Evolutionary conservation across 2,888 invertebrate species (phyloP).

Genomic region (Polia nebulosa): DNA sequence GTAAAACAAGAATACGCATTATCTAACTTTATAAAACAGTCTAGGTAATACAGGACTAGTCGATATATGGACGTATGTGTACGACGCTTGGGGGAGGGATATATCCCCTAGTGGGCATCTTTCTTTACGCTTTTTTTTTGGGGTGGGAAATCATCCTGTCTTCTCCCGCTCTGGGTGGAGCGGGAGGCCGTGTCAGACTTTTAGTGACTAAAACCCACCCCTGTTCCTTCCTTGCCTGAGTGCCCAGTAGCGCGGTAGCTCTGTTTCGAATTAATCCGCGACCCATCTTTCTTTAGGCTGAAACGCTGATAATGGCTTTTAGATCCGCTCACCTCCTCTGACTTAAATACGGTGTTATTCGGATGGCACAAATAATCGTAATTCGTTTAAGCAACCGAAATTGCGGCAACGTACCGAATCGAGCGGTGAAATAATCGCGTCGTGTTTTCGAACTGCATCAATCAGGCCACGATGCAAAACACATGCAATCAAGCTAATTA

Average conservation of each 20-base stretch:
- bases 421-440: slow-evolving; percentile 66
- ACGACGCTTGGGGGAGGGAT: too few species aligned
- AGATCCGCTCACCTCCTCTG: slow-evolving; percentile 33
- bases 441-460: slow-evolving; percentile 55
- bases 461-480: slow-evolving; percentile 51
- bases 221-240: too few species aligned
- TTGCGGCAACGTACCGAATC: slow-evolving; percentile 66
- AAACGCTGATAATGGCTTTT: background rate
- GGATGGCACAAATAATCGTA: slow-evolving; percentile 72
- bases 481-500: slow-evolving; percentile 49
- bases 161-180: too few species aligned
- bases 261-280: too few species aligned
- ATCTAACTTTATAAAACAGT: slow-evolving; percentile 28
- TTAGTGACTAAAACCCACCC: too few species aligned
- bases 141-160: too few species aligned
- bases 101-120: too few species aligned
- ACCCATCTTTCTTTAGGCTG: background rate
- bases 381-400: slow-evolving; percentile 68
- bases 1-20: slow-evolving; percentile 31
- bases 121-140: too few species aligned
- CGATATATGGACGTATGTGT: too few species aligned
- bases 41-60: too few species aligned
- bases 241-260: too few species aligned
- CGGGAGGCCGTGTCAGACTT: too few species aligned
- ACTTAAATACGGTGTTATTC: slow-evolving; percentile 35